phyloP scores from a whole-genome alignment of 53 echinoderm and acorn worm species.

The Mesocentrotus franciscanus region DNA sequence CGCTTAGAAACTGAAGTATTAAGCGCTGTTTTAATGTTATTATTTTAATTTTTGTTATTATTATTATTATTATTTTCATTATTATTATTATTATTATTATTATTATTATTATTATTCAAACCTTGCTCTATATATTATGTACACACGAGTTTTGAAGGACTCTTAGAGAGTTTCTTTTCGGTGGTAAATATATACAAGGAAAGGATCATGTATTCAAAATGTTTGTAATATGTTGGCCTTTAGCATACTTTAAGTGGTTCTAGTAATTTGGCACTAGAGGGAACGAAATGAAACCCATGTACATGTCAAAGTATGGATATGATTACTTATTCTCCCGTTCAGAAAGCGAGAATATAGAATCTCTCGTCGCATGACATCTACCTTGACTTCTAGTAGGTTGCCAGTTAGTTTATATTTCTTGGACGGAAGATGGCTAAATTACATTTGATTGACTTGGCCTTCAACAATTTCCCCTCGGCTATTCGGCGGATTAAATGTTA shows the following conservation, averaged over 20 bases:
- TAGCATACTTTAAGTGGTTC: background rate
- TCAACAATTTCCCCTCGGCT: background rate
- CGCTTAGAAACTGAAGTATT: no score
- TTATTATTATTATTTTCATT: no score
- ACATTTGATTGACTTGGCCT: background rate
- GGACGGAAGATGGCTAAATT: background rate
- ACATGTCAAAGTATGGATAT: background rate
- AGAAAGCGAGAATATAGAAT: background rate
- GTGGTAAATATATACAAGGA: no score
- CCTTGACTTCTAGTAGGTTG: background rate
- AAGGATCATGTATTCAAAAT: no score
- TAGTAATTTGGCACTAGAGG: background rate
- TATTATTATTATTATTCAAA: no score
- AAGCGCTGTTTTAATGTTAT: no score
- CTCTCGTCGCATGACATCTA: background rate
- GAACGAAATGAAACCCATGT: background rate
- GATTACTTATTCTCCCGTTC: background rate
- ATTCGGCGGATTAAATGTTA: background rate
- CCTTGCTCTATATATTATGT: no score
- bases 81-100: no score
- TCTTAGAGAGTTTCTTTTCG: no score
- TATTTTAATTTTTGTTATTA: no score
- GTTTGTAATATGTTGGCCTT: background rate
- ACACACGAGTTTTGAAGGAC: no score
- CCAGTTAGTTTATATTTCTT: background rate